Evolutionary conservation across 37 sponge, comb jelly and placozoan species (phyloP), one percentile per base, ranked within the genome.

Genomic region (Diacarnus erythraeanus): DNA sequence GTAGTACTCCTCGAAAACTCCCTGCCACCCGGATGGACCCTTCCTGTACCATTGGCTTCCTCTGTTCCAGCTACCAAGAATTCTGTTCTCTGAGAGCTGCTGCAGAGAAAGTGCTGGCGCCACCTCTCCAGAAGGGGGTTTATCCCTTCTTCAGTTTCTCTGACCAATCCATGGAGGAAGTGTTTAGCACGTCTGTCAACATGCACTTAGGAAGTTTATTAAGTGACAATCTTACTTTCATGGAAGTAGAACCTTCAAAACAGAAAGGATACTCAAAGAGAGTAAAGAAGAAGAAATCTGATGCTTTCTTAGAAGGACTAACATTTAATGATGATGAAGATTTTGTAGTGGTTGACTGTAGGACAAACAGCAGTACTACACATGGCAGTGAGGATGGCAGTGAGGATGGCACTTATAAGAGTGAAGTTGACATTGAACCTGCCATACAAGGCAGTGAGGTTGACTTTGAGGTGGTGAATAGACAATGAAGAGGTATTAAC

Each of bases 21-120:
- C 21, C 94, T 2, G 86, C 89, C 33, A 57, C 75, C 36, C 93
- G 88, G 42, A 95, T 98, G 90, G 99, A 98, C 71, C 99, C 99
- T 2, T 98, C 99, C 68, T 95, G 94, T 40, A 90, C 99, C 21
- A 72, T 98, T 43, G 99, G 90, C 1, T 90, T 98, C 77, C 95
- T 90, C 77, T 93, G 94, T 42, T 51, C 59, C 18, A 69, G 51
- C 23, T 63, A 38, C 22, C 74, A 66, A 0, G 97, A 96, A 10
- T 96, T 96, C 57, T 39, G 42, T 18, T 27, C 23, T 0, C 89
- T 91, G 63, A 57, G 87, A 25, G 17, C 68, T 20, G 59, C 80
- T 60, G 88, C 91, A n/a, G 83, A 90, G 75, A 75, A 77, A 40
- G 91, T 92, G 27, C 56, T 89, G 36, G 71, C 85, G 25, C 93